Base-by-base conservation (phyloP, 2,113 vertebrate genomes). In the Scomber scombrus region DNA sequence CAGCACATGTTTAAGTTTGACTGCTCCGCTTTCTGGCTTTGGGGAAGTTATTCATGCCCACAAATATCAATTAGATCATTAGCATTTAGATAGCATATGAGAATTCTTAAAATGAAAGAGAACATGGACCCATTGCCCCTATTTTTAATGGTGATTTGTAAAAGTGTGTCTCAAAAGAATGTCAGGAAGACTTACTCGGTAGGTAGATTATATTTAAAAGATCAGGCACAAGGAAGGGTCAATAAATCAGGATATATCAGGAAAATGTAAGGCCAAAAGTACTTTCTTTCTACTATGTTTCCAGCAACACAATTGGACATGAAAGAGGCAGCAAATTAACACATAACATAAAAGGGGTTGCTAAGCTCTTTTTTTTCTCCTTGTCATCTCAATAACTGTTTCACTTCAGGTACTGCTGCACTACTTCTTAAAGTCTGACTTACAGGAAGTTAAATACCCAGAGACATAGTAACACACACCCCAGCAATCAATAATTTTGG, bases 51-150 rank as follows among this genome's bases (percentile, higher is more conserved):
- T 81, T 75, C 85, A 81, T 88, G 80, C 71, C 54, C 71, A 80
- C 79, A 92, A 91, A 88, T 90, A 88, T 86, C 89, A 92, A 88
- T 92, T 88, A 88, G 83, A 71, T 90, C 79, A 91, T 91, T 92
- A 89, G 85, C 86, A 92, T 92, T 90, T 91, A 90, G 86, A 92
- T 81, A 71, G 85, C 71, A 75, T 64, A 78, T 23, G 83, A 18
- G n/a, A 74, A 75, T 71, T 81, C 23, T 45, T 78, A 45, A 74
- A 88, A 81, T 56, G 71, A 85, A 47, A 69, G 55, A 34, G 67
- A 73, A 92, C 75, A 73, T 7, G 15, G 78, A 87, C 76, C 81
- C 72, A 9, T 71, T 82, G 73, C 12, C 52, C 73, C 40, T 23
- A n/a, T 81, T 86, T 80, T 71, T 86, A 78, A 82, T 76, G 71